phyloP scores from a whole-genome alignment of 1,140 invertebrate species.

The Pachypsylla venusta region DNA sequence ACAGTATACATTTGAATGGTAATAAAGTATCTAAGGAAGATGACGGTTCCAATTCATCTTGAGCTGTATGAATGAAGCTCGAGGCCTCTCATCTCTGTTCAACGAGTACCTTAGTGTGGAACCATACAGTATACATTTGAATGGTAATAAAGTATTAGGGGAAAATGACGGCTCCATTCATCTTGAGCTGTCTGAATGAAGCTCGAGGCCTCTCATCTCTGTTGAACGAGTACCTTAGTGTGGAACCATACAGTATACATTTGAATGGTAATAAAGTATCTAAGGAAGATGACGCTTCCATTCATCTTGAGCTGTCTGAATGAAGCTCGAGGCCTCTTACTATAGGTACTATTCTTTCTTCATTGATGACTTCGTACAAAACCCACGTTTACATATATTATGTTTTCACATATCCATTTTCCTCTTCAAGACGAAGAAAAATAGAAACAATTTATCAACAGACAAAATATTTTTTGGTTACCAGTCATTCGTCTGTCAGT shows the following conservation, averaged over 20 bases:
- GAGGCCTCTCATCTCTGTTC: too few species aligned
- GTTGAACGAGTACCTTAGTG: too few species aligned
- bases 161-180: conserved; percentile 1
- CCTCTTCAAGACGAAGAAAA: too few species aligned
- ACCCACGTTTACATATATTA: too few species aligned
- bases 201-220: not conserved
- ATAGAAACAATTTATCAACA: too few species aligned
- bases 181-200: not conserved
- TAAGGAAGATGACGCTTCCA: conserved; percentile 3
- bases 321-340: not conserved
- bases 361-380: conserved; percentile 5
- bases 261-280: conserved; percentile 9
- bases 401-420: too few species aligned
- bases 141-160: conserved; percentile 5
- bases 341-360: not conserved
- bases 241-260: not conserved
- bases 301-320: conserved; percentile 2
- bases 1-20: conserved; percentile 3
- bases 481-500: too few species aligned
- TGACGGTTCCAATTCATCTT: conserved; percentile 7
- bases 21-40: conserved; percentile 5
- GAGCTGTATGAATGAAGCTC: not conserved
- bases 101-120: too few species aligned
- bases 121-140: not conserved
- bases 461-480: too few species aligned